Evolutionary conservation across 2,113 vertebrate genomes (phyloP), one percentile per base, ranked within the genome.

Genomic region (Zosterops pallidus): DNA sequence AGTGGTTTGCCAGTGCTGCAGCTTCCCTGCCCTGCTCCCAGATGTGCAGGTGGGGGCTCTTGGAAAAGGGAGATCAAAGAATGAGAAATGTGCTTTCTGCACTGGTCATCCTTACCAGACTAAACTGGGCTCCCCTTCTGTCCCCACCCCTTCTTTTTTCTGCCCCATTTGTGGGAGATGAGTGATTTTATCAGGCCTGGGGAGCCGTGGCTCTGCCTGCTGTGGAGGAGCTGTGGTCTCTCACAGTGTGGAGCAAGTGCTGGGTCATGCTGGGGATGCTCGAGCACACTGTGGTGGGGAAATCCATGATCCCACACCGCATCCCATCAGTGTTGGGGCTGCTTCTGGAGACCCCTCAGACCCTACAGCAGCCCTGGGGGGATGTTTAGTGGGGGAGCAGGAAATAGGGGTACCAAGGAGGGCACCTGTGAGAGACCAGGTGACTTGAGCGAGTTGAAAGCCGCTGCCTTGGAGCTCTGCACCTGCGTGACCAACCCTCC

Each of bases 251-350:
- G 14, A 52, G 90, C 70, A 14, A 69, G 78, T 1, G 0, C 46
- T 0, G 0, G 41, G 16, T 44, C 5, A 2, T 11, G 55, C 77
- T 2, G 4, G 83, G 39, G 85, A n/a, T 39, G 53, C 76, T 86
- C 2, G 0, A 24, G 33, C 24, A 0, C 1, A 0, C 19, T 8
- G 1, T 15, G 37, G 1, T 2, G 46, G 31, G 60, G 37, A 49
- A 59, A 39, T 31, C 46, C 4, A 1, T 0, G 2, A 46, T 35
- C 69, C 46, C 2, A 3, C 5, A 5, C 24, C 5, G 35, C 57
- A 49, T 59, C 1, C 5, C 79, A 14, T 79, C 68, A 0, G 4
- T 9, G 11, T 1, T 49, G 53, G 77, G 47, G 65, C 56, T 83
- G 22, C 15, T 82, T 47, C 41, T 60, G 55, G 59, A 57, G 21